Base-by-base conservation (phyloP, 2,797 vertebrate species). In the Heterohyrax brucei region DNA sequence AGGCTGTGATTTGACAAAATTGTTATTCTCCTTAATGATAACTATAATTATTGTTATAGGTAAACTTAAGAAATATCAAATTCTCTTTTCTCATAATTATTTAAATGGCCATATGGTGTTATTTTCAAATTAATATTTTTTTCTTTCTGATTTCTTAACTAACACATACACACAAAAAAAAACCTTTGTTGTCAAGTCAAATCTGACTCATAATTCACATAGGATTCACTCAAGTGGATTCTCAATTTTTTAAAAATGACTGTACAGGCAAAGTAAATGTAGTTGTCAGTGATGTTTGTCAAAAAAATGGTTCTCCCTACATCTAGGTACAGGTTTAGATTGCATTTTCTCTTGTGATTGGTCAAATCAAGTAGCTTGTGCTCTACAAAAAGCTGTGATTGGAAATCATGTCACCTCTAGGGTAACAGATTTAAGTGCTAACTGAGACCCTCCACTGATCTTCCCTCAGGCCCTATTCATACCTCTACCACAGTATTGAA, bases 81-180 rank as follows among this genome's bases (percentile, higher is more conserved):
- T 82, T 89, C 84, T 80, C 4, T 46, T 80, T 82, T 78, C 79
- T 18, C 18, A n/a, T 50, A 93, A 76, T 89, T 90, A 89, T 77
- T 87, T 73, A 88, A 82, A 7, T 4, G 53, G 1, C 18, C 56
- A 50, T 44, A 48, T 46, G 78, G 88, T 53, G 68, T 80, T 22
- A 14, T 62, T 64, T 89, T 92, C 30, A 86, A 68, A 79, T 22
- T 87, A 87, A 80, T 26, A 22, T 50, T 56, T 72, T 72, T 72
- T 44, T 6, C 4, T 14, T 86, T 82, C 16, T 82, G 30, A 82
- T 66, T 79, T 72, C 18, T 80, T 50, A 96, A 18, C 19, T 26
- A 12, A 79, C 26, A 8, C 21, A 18, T 3, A 56, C 13, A 56
- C 13, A 56, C 13, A 56, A 56, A 56, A 56, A 56, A 10, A 56